Percentiles rank a stretch among this genome's conserved stretches.
Evolutionary conservation across 1,140 invertebrate genomes (phyloP).

Genomic region (Drosophila tristis): DNA sequence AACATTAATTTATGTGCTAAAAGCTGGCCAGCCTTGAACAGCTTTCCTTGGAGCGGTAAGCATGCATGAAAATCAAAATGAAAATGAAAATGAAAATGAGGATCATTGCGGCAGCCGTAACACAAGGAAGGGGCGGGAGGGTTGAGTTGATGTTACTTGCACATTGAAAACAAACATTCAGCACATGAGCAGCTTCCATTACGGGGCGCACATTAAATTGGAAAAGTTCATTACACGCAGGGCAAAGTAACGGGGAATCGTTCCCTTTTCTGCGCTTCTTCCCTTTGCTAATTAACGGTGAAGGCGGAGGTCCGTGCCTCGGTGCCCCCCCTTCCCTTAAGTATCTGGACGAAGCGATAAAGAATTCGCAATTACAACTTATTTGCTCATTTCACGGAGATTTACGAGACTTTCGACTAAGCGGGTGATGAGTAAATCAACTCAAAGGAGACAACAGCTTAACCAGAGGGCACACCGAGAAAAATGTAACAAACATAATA

Average conservation of each 20-base stretch:
- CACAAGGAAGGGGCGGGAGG: neutral
- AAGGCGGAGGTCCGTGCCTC: too few species aligned
- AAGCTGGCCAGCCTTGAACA: constrained; percentile 48
- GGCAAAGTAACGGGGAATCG: neutral
- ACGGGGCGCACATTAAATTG: constrained; percentile 23
- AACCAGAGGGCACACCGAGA: constrained; percentile 14
- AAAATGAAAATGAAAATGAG: constrained; percentile 7
- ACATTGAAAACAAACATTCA: constrained; percentile 23
- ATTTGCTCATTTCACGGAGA: constrained; percentile 38
- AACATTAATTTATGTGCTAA: constrained; percentile 69
- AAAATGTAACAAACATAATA: constrained; percentile 3
- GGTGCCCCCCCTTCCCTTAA: constrained; percentile 3
- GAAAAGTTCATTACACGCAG: constrained; percentile 38
- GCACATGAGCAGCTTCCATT: neutral
- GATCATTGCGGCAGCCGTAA: neutral
- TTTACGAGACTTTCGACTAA: constrained; percentile 36
- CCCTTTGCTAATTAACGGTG: constrained; percentile 35
- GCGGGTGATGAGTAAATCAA: constrained; percentile 44
- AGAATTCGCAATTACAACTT: constrained; percentile 51
- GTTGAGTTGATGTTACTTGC: constrained; percentile 15
- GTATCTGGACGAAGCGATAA: constrained; percentile 25
- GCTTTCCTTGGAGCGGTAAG: constrained; percentile 43
- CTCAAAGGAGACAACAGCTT: constrained; percentile 19
- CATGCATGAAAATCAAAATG: constrained; percentile 31
- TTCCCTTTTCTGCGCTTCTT: constrained; percentile 21